phyloP scores from a whole-genome alignment of 2,888 invertebrate species.

The Aelia acuminata region DNA sequence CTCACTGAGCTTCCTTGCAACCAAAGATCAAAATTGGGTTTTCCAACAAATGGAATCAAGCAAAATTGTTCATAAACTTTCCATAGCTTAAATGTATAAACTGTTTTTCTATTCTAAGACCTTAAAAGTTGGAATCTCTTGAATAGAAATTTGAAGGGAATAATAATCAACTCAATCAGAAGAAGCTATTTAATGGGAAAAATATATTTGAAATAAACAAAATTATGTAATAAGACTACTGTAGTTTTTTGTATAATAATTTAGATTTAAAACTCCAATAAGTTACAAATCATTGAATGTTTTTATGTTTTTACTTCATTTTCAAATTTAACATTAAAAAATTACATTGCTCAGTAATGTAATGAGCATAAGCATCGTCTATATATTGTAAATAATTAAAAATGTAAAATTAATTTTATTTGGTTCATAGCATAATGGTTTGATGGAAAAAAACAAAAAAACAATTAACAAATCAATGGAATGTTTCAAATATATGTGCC shows the following conservation, averaged over 20 bases:
- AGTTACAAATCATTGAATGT: not conserved
- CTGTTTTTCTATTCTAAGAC: no score
- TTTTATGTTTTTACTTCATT: not conserved
- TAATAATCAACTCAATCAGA: slow-evolving; percentile 1
- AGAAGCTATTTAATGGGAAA: slow-evolving; percentile 39
- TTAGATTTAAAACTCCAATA: not conserved
- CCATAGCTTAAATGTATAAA: no score
- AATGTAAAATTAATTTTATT: slow-evolving; percentile 47
- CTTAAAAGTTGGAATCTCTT: not conserved
- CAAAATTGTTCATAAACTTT: no score
- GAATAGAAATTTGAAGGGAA: not conserved
- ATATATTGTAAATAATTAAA: slow-evolving; percentile 19
- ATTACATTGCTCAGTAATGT: not conserved
- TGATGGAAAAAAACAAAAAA: not conserved
- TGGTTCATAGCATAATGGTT: slow-evolving; percentile 34
- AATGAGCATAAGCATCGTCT: not conserved
- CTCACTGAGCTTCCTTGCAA: no score
- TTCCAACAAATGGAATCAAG: no score
- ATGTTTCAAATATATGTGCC: slow-evolving; percentile 37
- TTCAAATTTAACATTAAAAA: not conserved
- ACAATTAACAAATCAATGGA: slow-evolving; percentile 33
- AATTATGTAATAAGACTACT: not conserved
- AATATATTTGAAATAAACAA: not conserved
- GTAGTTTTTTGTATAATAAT: not conserved
- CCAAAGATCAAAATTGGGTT: no score